Base-by-base conservation (phyloP, 2,113 vertebrate species). In the Atherinomorus stipes region DNA sequence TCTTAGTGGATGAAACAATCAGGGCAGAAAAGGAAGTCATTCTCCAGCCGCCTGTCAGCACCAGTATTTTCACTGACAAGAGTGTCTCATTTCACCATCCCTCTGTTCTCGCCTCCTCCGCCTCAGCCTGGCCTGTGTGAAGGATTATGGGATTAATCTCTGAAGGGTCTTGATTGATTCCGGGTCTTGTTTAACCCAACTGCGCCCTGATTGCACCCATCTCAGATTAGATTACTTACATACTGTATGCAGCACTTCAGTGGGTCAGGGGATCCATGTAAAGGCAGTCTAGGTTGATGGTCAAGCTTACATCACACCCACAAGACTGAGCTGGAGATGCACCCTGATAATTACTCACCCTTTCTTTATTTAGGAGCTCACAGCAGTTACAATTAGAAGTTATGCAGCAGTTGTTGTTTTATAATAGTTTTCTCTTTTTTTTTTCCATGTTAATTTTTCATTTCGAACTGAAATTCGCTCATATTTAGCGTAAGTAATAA, bases 111-210 rank as follows among this genome's bases (percentile, higher is more conserved):
- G 34, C 61, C n/a, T 51, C 49, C 78, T 64, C 37, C 0, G 11
- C 53, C 58, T 69, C 59, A 4, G 47, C 69, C 65, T 81, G 71
- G 58, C 78, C 74, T 82, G 76, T 72, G 74, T 86, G 72, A 75
- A 66, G 90, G 92, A 91, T 92, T 90, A 92, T 83, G 74, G 84
- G 84, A 85, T 90, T 93, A 91, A 85, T 89, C 86, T 69, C 74
- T 74, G 60, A 80, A 89, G 89, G 85, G 82, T 90, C 86, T 70
- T 89, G 90, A 93, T 90, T 92, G 85, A 91, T 90, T 92, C 83
- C 52, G 52, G 74, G 89, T 84, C 89, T 85, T 84, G 54, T 89
- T 92, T 90, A 90, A 89, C 82, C 78, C 84, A 78, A 74, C 74
- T 26, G 23, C 21, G 53, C 72, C 76, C 81, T 80, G 87, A 93